Base-by-base conservation (phyloP, 1,140 invertebrate genomes). In the Drosophila yakuba region DNA sequence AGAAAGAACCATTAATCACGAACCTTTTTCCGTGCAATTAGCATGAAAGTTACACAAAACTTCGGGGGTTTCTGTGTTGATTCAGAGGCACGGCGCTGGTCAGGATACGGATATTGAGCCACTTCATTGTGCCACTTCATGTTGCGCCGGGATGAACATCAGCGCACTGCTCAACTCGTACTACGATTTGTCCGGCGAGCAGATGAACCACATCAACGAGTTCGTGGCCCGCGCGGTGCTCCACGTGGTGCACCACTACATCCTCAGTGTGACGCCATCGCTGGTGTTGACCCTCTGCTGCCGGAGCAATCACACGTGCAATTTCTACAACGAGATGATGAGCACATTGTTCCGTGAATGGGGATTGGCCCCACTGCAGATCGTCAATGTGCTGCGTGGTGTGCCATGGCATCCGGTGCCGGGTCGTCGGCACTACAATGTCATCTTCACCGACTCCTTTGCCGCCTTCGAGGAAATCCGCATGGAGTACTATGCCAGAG, bases 301-400 rank as follows among this genome's bases (percentile, higher is more conserved):
- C 23, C 75, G 81, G 12, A 68, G 79, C 39, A 51, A 61, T 8
- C 81, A 91, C 2, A 91, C 85, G 0, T 82, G 75, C 50, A 86
- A 83, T 36, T 91, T 90, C 45, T 86, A 90, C 64, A 91, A 89
- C 52, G 78, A 91, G 15, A 85, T 91, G 73, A 73, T 91, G 80
- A 76, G 39, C 55, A 67, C 78, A 0, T 44, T 91, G 10, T 89
- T 91, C 32, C 78, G 67, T 2, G 59, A 58, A 28, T 91, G 80
- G 89, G 89, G 84, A 43, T 52, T 91, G 5, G 67, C 78, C 0
- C 78, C 81, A 7, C 25, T 91, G 2, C 84, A 91, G 43, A 77
- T 91, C 14, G 81, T 91, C 7, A 80, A 72, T 14, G 64, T 89
- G 36, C 35, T 79, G 28, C 48, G 41, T 41, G 74, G 56, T 0